Conservation (phyloP, 2,888 invertebrate species). For the Drepanosiphum platanoidis region DNA sequence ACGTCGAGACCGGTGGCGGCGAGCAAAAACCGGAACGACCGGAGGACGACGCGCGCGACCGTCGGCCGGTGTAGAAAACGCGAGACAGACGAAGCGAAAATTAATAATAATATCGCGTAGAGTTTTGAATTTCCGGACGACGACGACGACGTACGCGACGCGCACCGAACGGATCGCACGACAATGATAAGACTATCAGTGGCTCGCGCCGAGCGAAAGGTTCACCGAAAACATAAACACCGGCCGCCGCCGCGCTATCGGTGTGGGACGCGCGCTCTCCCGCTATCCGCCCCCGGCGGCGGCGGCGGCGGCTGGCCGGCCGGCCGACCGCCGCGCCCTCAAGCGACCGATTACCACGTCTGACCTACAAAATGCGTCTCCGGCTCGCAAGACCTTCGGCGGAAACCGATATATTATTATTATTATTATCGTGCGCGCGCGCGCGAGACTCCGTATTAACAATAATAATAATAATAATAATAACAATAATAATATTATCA, state of each 20-base stretch:
- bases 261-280: constrained; percentile 15
- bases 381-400: constrained; percentile 30
- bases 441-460: too few species aligned
- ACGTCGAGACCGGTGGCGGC: neutral
- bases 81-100: too few species aligned
- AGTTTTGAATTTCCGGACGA: neutral
- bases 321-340: constrained; percentile 35
- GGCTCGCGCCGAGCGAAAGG: neutral
- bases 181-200: constrained; percentile 53
- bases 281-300: neutral
- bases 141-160: neutral
- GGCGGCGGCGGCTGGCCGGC: constrained; percentile 8
- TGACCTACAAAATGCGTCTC: constrained; percentile 45
- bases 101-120: too few species aligned
- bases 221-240: constrained; percentile 32
- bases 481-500: too few species aligned
- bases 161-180: constrained; percentile 2
- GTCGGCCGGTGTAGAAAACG: too few species aligned
- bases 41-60: neutral
- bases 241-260: constrained; percentile 15
- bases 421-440: too few species aligned
- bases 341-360: constrained; percentile 4
- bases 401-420: constrained; percentile 19
- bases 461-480: too few species aligned
- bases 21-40: neutral